These are phyloP conservation scores for Cacoxenus indagator DNA, from an alignment of 2,888 invertebrate species.

Conservation along the genomic window DNA sequence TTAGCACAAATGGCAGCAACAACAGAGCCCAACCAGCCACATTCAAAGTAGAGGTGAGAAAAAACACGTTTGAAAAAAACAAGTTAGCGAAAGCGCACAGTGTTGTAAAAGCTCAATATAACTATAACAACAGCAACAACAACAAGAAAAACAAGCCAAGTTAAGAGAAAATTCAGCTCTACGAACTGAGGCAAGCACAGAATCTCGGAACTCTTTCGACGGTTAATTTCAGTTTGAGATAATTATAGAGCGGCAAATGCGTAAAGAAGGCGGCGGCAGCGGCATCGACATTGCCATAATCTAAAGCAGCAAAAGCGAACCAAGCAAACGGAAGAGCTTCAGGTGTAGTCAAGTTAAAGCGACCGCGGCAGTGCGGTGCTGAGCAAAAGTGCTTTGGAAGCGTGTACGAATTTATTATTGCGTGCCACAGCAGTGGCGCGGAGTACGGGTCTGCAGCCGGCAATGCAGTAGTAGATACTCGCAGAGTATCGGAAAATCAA, in stretches of 20 bases:
- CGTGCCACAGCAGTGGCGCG: not conserved
- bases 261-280: conserved; percentile 24
- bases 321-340: conserved; percentile 1
- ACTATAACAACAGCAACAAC: not conserved
- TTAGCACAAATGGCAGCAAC: conserved; percentile 51
- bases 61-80: conserved; percentile 37
- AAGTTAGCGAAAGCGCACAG: conserved; percentile 37
- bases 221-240: conserved; percentile 68
- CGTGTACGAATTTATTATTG: conserved; percentile 64
- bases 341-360: conserved; percentile 11
- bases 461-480: not conserved
- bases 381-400: conserved; percentile 36
- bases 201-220: conserved; percentile 64
- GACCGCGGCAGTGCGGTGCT: conserved; percentile 9
- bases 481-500: conserved; percentile 41
- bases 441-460: too few relatives aligned
- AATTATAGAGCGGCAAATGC: conserved; percentile 64
- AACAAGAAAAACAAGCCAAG: conserved; percentile 5
- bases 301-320: not conserved
- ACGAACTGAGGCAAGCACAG: conserved; percentile 32
- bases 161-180: not conserved
- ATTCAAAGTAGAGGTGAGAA: conserved; percentile 43
- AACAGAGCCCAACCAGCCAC: conserved; percentile 12
- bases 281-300: conserved; percentile 9
- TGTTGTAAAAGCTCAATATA: not conserved